Evolutionary conservation across 2,113 vertebrate species (phyloP), one percentile per base, ranked within the genome.

Genomic region (Equus przewalskii): DNA sequence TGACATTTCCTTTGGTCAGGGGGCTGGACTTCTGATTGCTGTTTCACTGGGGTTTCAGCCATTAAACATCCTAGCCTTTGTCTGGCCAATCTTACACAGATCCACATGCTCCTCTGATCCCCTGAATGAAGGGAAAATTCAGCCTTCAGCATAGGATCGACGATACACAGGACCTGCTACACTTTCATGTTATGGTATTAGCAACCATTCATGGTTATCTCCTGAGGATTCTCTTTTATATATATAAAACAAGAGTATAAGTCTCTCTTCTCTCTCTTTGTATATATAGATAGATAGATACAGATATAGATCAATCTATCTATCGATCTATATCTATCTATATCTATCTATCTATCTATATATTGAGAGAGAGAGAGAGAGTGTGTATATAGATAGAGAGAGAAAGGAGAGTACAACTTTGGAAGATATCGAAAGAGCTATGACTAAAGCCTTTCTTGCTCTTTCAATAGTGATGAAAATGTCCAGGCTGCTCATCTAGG

Each of bases 151-250:
- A 26, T 0, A 54, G 10, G 7, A 56, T 82, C n/a, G 5, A 1
- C 46, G 21, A 19, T 18, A n/a, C 5, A 21, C 6, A 3, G 41
- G 16, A 4, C 2, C 7, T 76, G 13, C 30, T 41, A 1, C 1
- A 5, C 1, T 54, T 67, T 67, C 18, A 56, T 6, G 2, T 13
- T 30, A 5, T 0, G 19, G 9, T 18, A 3, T 30, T 60, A 56
- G 15, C n/a, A 58, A 28, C 3, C 15, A 3, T 60, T n/a, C 1
- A 19, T 41, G 5, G 58, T 5, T 72, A 6, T 58, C 10, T 49
- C 15, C 30, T 30, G 46, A 49, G 21, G 30, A 54, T 15, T 33
- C 2, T 1, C 24, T 46, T 33, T 10, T 78, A 28, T 46, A 8
- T 65, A 54, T 14, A 54, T 54, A 54, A 14, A 54, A 15, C 2